These are phyloP conservation scores for Cosmorhoe ocellata DNA, from an alignment of 2,888 invertebrate species.

Conservation along the genomic window DNA sequence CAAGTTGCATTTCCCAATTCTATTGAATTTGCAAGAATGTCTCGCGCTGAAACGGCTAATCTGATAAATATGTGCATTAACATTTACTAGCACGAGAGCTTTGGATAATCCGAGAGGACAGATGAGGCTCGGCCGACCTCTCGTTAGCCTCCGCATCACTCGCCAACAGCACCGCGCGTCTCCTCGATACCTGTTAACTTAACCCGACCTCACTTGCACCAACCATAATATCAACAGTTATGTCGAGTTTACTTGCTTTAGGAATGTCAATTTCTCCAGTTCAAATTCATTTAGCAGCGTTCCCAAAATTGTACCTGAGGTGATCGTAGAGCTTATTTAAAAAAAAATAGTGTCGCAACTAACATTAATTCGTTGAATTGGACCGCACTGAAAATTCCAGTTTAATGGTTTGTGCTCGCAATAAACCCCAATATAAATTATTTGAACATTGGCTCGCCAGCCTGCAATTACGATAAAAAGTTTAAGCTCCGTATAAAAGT, in stretches of 20 bases:
- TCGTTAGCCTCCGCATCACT: conserved; percentile 8
- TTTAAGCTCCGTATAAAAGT: conserved; percentile 10
- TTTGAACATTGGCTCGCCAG: not conserved
- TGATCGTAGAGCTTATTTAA: too few relatives aligned
- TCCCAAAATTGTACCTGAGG: too few relatives aligned
- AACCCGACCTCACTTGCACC: not conserved
- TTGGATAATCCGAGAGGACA: conserved; percentile 11
- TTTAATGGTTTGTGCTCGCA: not conserved
- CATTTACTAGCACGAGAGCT: conserved; percentile 1
- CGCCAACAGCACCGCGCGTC: not conserved
- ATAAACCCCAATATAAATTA: conserved; percentile 1
- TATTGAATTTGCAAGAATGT: conserved; percentile 11
- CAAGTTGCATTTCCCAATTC: conserved; percentile 5
- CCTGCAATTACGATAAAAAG: conserved; percentile 14
- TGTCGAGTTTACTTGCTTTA: too few relatives aligned
- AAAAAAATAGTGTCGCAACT: too few relatives aligned
- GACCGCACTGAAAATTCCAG: not conserved
- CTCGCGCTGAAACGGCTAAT: not conserved
- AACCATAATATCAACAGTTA: too few relatives aligned
- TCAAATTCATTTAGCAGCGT: too few relatives aligned
- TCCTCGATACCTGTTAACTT: not conserved
- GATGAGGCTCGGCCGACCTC: conserved; percentile 10
- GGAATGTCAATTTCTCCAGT: too few relatives aligned
- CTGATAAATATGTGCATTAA: conserved; percentile 8
- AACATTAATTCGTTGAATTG: too few relatives aligned